These are phyloP conservation scores for Mirza zaza DNA, from an alignment of 2,113 vertebrate genomes.

Conservation along the genomic window DNA sequence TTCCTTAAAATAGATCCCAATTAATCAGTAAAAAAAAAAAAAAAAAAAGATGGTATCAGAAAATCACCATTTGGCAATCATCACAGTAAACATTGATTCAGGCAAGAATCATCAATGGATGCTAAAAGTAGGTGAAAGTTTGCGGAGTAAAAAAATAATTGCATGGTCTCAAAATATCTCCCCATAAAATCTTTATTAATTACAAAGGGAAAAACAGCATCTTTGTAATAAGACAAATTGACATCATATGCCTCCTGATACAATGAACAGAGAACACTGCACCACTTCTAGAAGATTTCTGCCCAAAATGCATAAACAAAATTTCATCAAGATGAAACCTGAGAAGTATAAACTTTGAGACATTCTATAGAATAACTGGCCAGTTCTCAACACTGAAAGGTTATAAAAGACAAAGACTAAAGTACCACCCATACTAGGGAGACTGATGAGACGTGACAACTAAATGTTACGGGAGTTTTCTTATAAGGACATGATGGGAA, in stretches of 20 bases:
- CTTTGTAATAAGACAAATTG: background rate
- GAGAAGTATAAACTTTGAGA: background rate
- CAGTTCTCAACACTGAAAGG: slow-evolving; percentile 7
- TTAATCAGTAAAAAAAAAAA: background rate
- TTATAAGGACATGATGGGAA: background rate
- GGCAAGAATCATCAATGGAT: background rate
- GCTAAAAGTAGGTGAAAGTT: background rate
- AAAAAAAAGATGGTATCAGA: background rate
- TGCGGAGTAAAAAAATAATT: background rate
- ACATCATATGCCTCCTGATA: background rate
- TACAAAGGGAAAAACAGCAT: background rate
- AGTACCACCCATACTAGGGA: background rate
- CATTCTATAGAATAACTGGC: background rate
- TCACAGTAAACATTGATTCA: background rate
- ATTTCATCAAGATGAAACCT: background rate
- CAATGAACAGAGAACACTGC: background rate
- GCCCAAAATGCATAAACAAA: background rate
- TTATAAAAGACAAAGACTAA: background rate
- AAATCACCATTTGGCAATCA: background rate
- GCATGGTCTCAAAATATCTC: background rate
- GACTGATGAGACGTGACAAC: background rate
- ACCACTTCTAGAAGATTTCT: background rate
- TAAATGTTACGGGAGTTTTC: background rate
- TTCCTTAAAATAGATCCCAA: slow-evolving; percentile 4
- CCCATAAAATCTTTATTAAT: background rate